Percentiles rank a stretch among this genome's conserved stretches.
Evolutionary conservation across 2,888 invertebrate species (phyloP).

Genomic region (Hydropsyche betteni): DNA sequence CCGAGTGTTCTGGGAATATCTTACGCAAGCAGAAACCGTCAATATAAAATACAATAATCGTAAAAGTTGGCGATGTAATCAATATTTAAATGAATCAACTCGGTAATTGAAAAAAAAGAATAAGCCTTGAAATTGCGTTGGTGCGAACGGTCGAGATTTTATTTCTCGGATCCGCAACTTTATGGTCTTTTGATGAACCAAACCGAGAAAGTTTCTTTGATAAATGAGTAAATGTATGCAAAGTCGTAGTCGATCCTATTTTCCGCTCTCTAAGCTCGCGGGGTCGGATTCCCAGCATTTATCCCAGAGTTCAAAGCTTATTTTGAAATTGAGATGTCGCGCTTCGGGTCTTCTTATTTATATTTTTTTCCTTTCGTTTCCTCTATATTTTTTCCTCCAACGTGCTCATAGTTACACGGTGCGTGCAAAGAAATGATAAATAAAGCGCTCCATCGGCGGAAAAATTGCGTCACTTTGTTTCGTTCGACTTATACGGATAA

Average conservation of each 20-base stretch:
- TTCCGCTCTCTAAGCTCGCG: conserved; percentile 30
- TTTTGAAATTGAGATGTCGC: conserved; percentile 31
- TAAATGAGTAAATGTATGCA: conserved; percentile 37
- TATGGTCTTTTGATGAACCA: conserved; percentile 36
- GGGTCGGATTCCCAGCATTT: conserved; percentile 13
- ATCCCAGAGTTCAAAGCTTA: conserved; percentile 23
- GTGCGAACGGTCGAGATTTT: not conserved
- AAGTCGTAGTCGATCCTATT: conserved; percentile 35
- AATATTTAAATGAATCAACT: too few relatives aligned
- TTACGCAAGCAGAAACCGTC: too few relatives aligned
- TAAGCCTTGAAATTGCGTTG: too few relatives aligned
- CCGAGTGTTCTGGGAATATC: too few relatives aligned
- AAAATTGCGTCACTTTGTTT: conserved; percentile 14
- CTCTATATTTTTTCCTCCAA: too few relatives aligned
- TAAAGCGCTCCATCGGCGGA: not conserved
- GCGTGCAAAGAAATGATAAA: not conserved
- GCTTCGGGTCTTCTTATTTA: not conserved
- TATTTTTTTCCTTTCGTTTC: not conserved
- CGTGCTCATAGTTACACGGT: too few relatives aligned
- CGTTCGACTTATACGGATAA: not conserved
- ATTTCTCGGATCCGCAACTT: conserved; percentile 17
- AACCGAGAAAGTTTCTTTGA: conserved; percentile 30
- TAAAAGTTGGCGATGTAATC: too few relatives aligned
- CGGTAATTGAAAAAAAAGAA: too few relatives aligned
- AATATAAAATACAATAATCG: too few relatives aligned